Evolutionary conservation across 2,797 vertebrate species (phyloP).

Genomic region (Neosalanx taihuensis): DNA sequence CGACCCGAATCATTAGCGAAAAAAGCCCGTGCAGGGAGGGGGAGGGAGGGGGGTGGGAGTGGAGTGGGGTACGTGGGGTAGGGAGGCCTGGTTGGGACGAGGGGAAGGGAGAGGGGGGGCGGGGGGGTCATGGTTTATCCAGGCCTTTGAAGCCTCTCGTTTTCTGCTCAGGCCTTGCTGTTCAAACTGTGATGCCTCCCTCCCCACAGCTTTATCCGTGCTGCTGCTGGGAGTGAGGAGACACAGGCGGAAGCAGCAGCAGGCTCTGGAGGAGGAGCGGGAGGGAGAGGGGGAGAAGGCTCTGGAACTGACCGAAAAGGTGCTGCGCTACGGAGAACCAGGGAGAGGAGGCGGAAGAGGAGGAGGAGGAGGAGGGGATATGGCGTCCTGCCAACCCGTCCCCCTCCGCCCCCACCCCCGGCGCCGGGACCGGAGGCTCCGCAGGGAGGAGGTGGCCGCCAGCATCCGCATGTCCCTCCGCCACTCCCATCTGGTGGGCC

Average conservation of each 20-base stretch:
- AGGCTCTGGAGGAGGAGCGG: constrained; percentile 51
- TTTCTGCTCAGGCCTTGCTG: constrained; percentile 35
- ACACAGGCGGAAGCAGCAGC: constrained; percentile 67
- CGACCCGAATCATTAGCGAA: not conserved
- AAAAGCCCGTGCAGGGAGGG: not conserved
- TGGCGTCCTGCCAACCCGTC: constrained; percentile 66
- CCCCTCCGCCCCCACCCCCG: constrained; percentile 70
- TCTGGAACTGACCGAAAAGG: constrained; percentile 81
- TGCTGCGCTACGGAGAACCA: constrained; percentile 80
- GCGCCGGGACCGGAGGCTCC: constrained; percentile 59
- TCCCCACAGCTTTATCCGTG: constrained; percentile 76
- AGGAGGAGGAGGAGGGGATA: constrained; percentile 20
- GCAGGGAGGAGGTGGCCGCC: constrained; percentile 61
- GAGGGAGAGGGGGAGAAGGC: constrained; percentile 62
- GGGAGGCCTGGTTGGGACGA: too few species aligned
- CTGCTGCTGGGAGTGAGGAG: constrained; percentile 77
- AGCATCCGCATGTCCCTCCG: constrained; percentile 83
- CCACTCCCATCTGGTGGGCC: constrained; percentile 85
- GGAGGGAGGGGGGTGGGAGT: too few species aligned
- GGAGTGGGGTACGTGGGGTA: too few species aligned
- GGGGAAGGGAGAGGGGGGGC: too few species aligned
- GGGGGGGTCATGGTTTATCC: constrained; percentile 39
- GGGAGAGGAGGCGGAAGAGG: constrained; percentile 25
- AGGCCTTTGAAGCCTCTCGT: constrained; percentile 25
- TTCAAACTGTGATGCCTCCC: constrained; percentile 57